These are phyloP conservation scores for Dusona sp. DNA, from an alignment of 2,888 invertebrate species.

Conservation along the genomic window DNA sequence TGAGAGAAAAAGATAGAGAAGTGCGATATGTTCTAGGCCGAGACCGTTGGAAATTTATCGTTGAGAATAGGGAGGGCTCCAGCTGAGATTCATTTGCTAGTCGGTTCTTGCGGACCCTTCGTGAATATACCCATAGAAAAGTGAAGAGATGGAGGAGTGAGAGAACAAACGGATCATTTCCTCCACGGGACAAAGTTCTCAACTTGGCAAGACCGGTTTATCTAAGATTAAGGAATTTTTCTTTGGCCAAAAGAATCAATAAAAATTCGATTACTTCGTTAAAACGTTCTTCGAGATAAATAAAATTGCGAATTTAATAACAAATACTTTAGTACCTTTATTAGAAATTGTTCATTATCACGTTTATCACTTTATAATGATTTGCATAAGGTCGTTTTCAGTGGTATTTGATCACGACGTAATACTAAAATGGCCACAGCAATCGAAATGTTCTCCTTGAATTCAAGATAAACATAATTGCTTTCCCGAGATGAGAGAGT, in stretches of 20 bases:
- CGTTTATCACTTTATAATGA: background rate
- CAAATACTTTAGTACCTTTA: background rate
- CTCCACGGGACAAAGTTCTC: constrained; percentile 2
- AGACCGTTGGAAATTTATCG: constrained; percentile 64
- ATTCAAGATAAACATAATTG: constrained; percentile 40
- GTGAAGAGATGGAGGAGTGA: background rate
- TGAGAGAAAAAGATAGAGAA: background rate
- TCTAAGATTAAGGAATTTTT: background rate
- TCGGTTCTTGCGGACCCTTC: constrained; percentile 30
- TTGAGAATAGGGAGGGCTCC: constrained; percentile 9
- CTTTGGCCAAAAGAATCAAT: background rate
- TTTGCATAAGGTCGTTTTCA: background rate
- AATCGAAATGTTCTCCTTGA: constrained; percentile 8
- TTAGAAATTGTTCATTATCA: background rate
- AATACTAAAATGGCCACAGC: constrained; percentile 2
- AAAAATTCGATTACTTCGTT: background rate
- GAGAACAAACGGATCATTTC: constrained; percentile 41
- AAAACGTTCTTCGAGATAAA: background rate
- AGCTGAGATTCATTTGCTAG: constrained; percentile 57
- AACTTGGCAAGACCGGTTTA: background rate
- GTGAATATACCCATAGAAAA: constrained; percentile 42
- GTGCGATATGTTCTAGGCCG: constrained; percentile 9
- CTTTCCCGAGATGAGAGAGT: constrained; percentile 25
- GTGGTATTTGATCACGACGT: background rate
- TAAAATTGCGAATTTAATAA: background rate